Percentiles rank a stretch among this genome's conserved stretches.
Conservation (phyloP, 2,113 vertebrate species). For the Nymphicus hollandicus region DNA sequence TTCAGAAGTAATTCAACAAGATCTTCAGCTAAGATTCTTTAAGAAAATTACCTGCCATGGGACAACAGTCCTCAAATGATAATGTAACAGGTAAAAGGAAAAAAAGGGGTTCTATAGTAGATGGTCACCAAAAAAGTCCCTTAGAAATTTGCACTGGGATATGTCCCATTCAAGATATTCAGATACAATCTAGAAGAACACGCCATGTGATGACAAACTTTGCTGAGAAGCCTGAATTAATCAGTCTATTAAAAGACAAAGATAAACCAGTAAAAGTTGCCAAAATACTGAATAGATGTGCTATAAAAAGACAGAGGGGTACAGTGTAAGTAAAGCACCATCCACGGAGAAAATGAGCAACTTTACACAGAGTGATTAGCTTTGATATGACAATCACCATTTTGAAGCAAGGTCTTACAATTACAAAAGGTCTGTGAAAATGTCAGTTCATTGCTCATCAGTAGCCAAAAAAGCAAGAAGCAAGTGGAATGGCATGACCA, state of each 20-base stretch:
- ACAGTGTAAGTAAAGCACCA: background rate
- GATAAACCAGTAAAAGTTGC: background rate
- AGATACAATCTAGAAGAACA: background rate
- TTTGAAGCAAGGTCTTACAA: background rate
- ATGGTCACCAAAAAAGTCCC: background rate
- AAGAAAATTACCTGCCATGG: background rate
- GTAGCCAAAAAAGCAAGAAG: background rate
- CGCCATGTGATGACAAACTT: background rate
- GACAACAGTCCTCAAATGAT: background rate
- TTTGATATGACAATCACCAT: background rate
- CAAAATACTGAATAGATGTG: background rate
- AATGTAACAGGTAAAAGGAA: background rate
- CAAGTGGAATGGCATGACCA: background rate
- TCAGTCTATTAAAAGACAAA: background rate
- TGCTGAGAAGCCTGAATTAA: background rate
- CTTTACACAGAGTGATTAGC: background rate
- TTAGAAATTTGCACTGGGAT: background rate
- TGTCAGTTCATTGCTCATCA: background rate
- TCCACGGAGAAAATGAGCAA: background rate
- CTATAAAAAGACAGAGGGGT: background rate
- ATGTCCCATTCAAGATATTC: background rate
- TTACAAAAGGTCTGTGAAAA: background rate
- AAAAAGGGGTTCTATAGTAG: background rate
- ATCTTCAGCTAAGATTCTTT: background rate
- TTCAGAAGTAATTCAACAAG: background rate